These are phyloP conservation scores for Pachycephala philippinensis DNA, from an alignment of 2,113 vertebrate species.

Conservation along the genomic window DNA sequence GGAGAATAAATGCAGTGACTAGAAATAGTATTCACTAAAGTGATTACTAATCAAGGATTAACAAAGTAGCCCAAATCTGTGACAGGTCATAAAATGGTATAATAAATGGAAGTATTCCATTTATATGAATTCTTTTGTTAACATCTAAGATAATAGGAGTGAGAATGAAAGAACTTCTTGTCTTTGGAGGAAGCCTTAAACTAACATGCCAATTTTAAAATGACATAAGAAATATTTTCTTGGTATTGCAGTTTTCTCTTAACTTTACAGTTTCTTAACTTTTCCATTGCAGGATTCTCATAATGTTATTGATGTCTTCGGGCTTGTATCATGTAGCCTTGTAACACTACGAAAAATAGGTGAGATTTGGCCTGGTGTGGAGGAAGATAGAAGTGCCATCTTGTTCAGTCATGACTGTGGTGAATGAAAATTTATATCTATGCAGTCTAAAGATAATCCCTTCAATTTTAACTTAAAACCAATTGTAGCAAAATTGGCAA, in stretches of 20 bases:
- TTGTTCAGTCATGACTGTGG: background rate
- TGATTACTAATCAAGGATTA: background rate
- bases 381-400: background rate
- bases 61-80: background rate
- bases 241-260: background rate
- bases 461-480: background rate
- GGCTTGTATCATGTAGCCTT: background rate
- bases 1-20: background rate
- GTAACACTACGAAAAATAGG: background rate
- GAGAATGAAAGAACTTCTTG: background rate
- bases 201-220: background rate
- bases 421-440: background rate
- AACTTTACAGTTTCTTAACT: background rate
- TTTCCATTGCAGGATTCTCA: background rate
- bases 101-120: background rate
- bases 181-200: background rate
- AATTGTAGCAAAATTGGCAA: background rate
- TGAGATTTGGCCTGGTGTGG: background rate
- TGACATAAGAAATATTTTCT: background rate
- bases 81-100: background rate
- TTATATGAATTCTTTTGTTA: background rate
- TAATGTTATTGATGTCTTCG: background rate
- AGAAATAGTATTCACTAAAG: background rate
- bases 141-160: background rate
- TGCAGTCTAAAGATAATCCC: background rate